Conservation (phyloP, 2,888 invertebrate species). For the Amitus sp. region DNA sequence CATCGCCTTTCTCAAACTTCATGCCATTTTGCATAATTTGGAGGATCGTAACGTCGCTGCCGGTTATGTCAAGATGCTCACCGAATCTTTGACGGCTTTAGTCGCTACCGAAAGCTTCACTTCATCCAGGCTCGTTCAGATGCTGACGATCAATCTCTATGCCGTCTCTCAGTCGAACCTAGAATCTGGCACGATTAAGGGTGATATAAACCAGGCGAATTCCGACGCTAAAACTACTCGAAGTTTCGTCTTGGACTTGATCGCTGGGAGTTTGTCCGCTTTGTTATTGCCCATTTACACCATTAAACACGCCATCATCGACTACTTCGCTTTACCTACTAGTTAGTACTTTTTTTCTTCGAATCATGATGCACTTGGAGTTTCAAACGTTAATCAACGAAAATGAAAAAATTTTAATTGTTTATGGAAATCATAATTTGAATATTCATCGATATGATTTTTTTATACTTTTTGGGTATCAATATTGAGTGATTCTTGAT, state of each 20-base stretch:
- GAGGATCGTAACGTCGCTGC: constrained; percentile 72
- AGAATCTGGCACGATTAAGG: constrained; percentile 56
- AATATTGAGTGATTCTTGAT: no score
- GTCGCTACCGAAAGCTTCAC: constrained; percentile 83
- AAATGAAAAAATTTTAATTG: no score
- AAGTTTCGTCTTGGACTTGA: constrained; percentile 71
- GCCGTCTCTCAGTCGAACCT: constrained; percentile 71
- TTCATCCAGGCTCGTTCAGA: constrained; percentile 80
- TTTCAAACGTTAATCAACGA: no score
- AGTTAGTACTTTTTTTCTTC: constrained; percentile 71
- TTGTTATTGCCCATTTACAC: constrained; percentile 77
- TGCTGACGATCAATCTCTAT: constrained; percentile 81
- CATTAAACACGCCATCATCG: constrained; percentile 73
- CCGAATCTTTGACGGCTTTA: constrained; percentile 78
- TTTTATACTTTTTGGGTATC: no score
- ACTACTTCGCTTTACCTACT: constrained; percentile 74
- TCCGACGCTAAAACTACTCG: constrained; percentile 68
- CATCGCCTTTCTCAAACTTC: constrained; percentile 72
- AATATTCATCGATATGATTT: no score
- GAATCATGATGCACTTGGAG: constrained; percentile 82
- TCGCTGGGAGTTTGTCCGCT: constrained; percentile 75
- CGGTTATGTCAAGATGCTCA: constrained; percentile 73
- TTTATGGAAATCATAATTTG: no score
- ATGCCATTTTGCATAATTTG: constrained; percentile 69
- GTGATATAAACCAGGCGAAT: constrained; percentile 59